Percentiles rank a stretch among this genome's conserved stretches.
These are phyloP conservation scores for Melieria picta DNA, from an alignment of 2,888 invertebrate genomes.

Conservation along the genomic window DNA sequence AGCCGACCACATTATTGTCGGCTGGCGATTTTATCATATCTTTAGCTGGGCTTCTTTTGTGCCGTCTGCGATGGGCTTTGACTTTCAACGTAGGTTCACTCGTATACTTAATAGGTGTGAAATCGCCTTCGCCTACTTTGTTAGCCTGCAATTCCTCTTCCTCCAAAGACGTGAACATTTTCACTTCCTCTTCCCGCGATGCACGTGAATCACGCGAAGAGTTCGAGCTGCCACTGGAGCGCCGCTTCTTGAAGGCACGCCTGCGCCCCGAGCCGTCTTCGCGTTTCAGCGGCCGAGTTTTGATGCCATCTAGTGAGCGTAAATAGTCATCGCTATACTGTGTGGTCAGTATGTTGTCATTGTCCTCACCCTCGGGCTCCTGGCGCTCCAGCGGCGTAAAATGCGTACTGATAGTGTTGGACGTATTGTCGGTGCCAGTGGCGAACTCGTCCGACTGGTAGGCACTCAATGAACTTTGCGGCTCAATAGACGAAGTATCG, in stretches of 20 bases:
- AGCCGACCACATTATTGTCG: slow-evolving; percentile 45
- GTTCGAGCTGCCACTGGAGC: slow-evolving; percentile 69
- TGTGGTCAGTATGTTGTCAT: slow-evolving; percentile 54
- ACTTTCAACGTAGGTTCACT: slow-evolving; percentile 60
- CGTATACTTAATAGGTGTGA: slow-evolving; percentile 60
- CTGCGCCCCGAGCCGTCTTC: slow-evolving; percentile 73
- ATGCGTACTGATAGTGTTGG: slow-evolving; percentile 28
- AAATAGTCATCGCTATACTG: slow-evolving; percentile 66
- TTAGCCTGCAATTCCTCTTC: slow-evolving; percentile 70
- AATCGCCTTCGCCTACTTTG: slow-evolving; percentile 52
- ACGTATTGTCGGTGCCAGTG: slow-evolving; percentile 22
- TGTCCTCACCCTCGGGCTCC: slow-evolving; percentile 65
- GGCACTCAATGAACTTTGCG: slow-evolving; percentile 59
- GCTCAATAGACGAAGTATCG: slow-evolving; percentile 61
- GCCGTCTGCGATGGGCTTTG: slow-evolving; percentile 57
- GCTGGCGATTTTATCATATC: slow-evolving; percentile 44
- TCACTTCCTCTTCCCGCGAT: slow-evolving; percentile 73
- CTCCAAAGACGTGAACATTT: slow-evolving; percentile 74
- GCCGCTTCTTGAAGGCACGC: slow-evolving; percentile 71
- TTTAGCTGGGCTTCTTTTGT: slow-evolving; percentile 62
- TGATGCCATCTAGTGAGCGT: slow-evolving; percentile 74
- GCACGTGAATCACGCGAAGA: slow-evolving; percentile 72
- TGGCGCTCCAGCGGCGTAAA: slow-evolving; percentile 69
- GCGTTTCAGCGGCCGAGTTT: slow-evolving; percentile 71
- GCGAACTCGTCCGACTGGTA: slow-evolving; percentile 56